Evolutionary conservation across 2,888 invertebrate species (phyloP).

Genomic region (Hermaeophaga mercurialis): DNA sequence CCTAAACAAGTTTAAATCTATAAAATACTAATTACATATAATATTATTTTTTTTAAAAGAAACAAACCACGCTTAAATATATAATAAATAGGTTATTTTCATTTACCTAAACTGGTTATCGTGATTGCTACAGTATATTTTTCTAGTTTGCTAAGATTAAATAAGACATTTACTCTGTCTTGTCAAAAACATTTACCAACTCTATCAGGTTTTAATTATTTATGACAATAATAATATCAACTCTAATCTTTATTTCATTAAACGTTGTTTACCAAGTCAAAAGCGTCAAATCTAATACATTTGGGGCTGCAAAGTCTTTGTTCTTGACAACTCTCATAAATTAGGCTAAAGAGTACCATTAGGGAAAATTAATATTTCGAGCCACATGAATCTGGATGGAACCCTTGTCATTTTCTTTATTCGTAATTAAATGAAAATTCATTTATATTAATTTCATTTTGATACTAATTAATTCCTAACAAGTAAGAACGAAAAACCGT

Average conservation of each 20-base stretch:
- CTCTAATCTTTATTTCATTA: constrained; percentile 8
- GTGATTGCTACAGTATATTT: too few relatives aligned
- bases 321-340: constrained; percentile 1
- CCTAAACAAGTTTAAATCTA: too few relatives aligned
- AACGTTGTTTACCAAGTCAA: constrained; percentile 1
- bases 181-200: constrained; percentile 5
- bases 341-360: constrained; percentile 4
- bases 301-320: constrained; percentile 6
- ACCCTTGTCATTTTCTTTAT: constrained; percentile 11
- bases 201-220: background rate
- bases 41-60: too few relatives aligned
- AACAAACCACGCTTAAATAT: too few relatives aligned
- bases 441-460: background rate
- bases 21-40: too few relatives aligned
- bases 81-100: too few relatives aligned
- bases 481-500: background rate
- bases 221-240: constrained; percentile 5
- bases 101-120: too few relatives aligned
- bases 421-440: background rate
- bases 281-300: constrained; percentile 12
- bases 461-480: background rate
- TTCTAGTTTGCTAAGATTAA: too few relatives aligned
- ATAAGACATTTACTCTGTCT: background rate
- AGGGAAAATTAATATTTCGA: constrained; percentile 12
- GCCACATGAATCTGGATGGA: background rate